phyloP scores from a whole-genome alignment of 1,140 invertebrate genomes.

The Brachionus plicatilis region DNA sequence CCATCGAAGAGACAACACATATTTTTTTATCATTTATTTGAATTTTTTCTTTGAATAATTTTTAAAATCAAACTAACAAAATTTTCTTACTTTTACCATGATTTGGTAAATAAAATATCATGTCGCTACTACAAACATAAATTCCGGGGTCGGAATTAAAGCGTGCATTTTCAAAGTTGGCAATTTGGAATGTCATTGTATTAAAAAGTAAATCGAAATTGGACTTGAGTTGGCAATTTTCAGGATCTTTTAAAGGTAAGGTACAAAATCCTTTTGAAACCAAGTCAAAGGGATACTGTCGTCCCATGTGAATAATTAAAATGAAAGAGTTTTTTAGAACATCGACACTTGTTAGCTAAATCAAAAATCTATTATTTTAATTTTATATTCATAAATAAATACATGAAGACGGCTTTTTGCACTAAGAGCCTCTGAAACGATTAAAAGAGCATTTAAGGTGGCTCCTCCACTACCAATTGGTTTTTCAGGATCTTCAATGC shows the following conservation, averaged over 20 bases:
- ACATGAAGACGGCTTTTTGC: conserved; percentile 55
- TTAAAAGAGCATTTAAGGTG: conserved; percentile 59
- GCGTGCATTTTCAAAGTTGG: neutral
- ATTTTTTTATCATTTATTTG: conserved; percentile 44
- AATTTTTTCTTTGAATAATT: neutral
- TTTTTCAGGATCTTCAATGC: conserved; percentile 55
- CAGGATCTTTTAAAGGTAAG: neutral
- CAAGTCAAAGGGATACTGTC: neutral
- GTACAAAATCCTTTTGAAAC: conserved; percentile 9
- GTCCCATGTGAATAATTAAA: conserved; percentile 55
- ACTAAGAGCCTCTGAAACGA: conserved; percentile 57
- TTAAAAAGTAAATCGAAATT: conserved; percentile 7
- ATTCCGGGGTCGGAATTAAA: conserved; percentile 50
- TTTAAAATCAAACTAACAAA: neutral
- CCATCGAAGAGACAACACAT: conserved; percentile 50
- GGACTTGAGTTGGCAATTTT: neutral
- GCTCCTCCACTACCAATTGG: conserved; percentile 59
- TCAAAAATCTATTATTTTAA: neutral
- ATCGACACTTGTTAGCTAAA: conserved; percentile 55
- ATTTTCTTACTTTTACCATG: conserved; percentile 37
- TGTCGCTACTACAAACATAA: conserved; percentile 59
- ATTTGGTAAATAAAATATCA: conserved; percentile 50
- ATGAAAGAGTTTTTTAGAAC: conserved; percentile 54
- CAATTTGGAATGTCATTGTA: conserved; percentile 1
- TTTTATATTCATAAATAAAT: conserved; percentile 41